Percentiles rank a stretch among this genome's conserved stretches.
Evolutionary conservation across 2,888 invertebrate genomes (phyloP).

Genomic region (Eristalis intricaria): DNA sequence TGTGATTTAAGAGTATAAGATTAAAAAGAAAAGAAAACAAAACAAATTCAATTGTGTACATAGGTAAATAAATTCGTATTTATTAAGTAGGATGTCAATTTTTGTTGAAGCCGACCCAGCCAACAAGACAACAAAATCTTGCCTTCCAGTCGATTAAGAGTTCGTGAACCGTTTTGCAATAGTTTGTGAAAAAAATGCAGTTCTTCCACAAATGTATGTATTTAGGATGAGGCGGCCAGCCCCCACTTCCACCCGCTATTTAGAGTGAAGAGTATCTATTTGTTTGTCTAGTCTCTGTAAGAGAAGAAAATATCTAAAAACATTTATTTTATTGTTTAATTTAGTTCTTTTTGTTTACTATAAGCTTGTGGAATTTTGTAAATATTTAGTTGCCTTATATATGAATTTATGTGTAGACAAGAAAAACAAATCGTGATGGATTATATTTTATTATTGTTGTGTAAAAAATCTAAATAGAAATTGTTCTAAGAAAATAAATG

Average conservation of each 20-base stretch:
- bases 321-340: not conserved
- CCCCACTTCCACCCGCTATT: not conserved
- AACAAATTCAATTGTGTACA: constrained; percentile 29
- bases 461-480: constrained; percentile 29
- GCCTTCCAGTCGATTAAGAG: constrained; percentile 64
- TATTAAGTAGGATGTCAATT: constrained; percentile 3
- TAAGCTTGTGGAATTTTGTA: constrained; percentile 34
- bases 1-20: constrained; percentile 68
- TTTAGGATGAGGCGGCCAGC: not conserved
- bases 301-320: constrained; percentile 40
- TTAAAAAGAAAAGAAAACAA: no score
- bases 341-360: not conserved
- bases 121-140: constrained; percentile 72
- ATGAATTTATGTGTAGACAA: constrained; percentile 41
- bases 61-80: constrained; percentile 31
- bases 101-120: not conserved
- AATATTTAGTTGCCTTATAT: constrained; percentile 45
- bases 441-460: constrained; percentile 51
- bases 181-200: constrained; percentile 25
- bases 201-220: constrained; percentile 52
- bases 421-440: constrained; percentile 43
- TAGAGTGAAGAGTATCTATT: constrained; percentile 10
- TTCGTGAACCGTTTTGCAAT: constrained; percentile 48
- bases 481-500: constrained; percentile 47
- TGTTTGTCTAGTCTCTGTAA: constrained; percentile 68